A percentile compares a stretch with the other conserved stretches of the same genome.
phyloP scores from a whole-genome alignment of 2,113 vertebrate species.

The Pangasianodon gigas region DNA sequence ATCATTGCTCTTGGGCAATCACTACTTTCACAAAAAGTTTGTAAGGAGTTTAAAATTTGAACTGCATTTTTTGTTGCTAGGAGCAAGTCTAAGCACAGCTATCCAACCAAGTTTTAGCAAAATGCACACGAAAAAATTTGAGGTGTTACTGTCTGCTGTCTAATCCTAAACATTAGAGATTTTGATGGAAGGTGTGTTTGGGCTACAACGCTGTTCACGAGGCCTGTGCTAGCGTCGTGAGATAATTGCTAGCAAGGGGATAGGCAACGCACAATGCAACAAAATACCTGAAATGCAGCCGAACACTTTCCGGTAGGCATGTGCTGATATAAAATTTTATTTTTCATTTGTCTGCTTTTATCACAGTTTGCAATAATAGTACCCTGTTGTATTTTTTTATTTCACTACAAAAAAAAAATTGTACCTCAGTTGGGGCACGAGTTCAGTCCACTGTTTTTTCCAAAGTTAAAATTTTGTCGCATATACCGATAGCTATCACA shows the following conservation, averaged over 20 bases:
- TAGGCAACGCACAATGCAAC: neutral
- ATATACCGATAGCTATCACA: neutral
- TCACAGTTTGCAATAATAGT: neutral
- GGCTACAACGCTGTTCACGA: neutral
- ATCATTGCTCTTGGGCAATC: neutral
- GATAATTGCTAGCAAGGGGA: neutral
- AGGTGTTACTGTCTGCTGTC: neutral
- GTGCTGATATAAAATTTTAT: neutral
- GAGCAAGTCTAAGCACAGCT: slow-evolving; percentile 21
- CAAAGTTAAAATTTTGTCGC: neutral
- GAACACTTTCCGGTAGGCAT: neutral
- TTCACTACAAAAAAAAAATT: neutral
- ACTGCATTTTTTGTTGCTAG: neutral
- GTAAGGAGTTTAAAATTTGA: neutral
- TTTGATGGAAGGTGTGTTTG: neutral
- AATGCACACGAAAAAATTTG: neutral
- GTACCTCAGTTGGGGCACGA: too few relatives aligned
- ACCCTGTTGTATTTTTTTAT: neutral
- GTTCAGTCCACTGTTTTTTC: neutral
- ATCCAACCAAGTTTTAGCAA: neutral
- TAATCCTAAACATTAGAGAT: neutral
- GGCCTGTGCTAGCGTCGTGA: neutral
- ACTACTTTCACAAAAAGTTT: neutral
- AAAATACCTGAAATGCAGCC: neutral
- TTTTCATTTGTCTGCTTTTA: neutral